Conservation (phyloP, 2,113 vertebrate genomes). For the Dicrurus megarhynchus region DNA sequence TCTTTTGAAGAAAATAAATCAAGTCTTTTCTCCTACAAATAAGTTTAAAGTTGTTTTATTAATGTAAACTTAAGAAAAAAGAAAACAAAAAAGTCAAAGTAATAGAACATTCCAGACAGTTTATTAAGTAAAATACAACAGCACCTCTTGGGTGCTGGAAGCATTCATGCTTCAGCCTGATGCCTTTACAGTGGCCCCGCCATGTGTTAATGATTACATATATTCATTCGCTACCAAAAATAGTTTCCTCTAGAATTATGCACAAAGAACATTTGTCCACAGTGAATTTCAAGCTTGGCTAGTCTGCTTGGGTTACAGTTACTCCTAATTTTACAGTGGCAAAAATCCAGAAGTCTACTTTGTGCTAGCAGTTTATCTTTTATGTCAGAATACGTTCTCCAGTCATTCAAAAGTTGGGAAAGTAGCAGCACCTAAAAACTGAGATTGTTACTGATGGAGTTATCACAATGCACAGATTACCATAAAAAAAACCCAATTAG, state of each 20-base stretch:
- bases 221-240: slow-evolving; percentile 60
- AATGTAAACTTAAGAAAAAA: not conserved
- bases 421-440: not conserved
- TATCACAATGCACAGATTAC: not conserved
- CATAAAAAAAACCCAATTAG: not conserved
- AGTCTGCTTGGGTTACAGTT: slow-evolving; percentile 48
- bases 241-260: slow-evolving; percentile 61
- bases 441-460: not conserved
- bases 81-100: not conserved
- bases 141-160: slow-evolving; percentile 39
- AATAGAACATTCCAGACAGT: not conserved
- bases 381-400: not conserved
- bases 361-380: slow-evolving; percentile 30
- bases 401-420: not conserved
- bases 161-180: not conserved
- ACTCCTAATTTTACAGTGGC: slow-evolving; percentile 51
- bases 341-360: slow-evolving; percentile 48
- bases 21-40: not conserved
- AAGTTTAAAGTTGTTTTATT: not conserved
- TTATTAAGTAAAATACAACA: slow-evolving; percentile 21
- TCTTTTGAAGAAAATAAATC: not conserved
- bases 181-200: not conserved
- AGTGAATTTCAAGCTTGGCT: slow-evolving; percentile 53
- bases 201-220: slow-evolving; percentile 66
- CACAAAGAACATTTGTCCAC: slow-evolving; percentile 64